phyloP scores from a whole-genome alignment of 2,888 invertebrate species.

The Acleris emargana region DNA sequence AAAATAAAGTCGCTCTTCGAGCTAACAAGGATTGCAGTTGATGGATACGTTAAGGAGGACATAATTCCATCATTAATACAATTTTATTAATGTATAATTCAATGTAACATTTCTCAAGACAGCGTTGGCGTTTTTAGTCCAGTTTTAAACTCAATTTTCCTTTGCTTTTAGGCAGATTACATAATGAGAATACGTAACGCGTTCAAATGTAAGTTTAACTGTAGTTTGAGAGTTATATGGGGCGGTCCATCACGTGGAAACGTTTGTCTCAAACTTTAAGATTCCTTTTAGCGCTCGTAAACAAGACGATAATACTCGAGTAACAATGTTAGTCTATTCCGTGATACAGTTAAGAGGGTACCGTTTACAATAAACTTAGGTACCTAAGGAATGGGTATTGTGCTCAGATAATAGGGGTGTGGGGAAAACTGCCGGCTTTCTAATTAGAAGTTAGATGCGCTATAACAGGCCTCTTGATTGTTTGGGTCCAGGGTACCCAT shows the following conservation, averaged over 20 bases:
- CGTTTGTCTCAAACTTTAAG: slow-evolving; percentile 44
- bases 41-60: too few relatives aligned
- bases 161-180: not conserved
- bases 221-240: slow-evolving; percentile 31
- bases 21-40: too few relatives aligned
- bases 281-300: slow-evolving; percentile 60
- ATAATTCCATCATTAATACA: too few relatives aligned
- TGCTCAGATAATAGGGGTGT: slow-evolving; percentile 29
- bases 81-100: too few relatives aligned
- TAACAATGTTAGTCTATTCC: slow-evolving; percentile 51
- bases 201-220: slow-evolving; percentile 28
- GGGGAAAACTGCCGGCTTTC: slow-evolving; percentile 16
- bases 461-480: slow-evolving; percentile 30
- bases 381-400: slow-evolving; percentile 29
- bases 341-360: slow-evolving; percentile 46
- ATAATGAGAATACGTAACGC: slow-evolving; percentile 3
- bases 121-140: too few relatives aligned
- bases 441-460: slow-evolving; percentile 35
- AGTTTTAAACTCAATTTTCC: not conserved
- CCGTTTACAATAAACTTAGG: slow-evolving; percentile 41
- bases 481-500: slow-evolving; percentile 26
- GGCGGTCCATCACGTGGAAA: slow-evolving; percentile 31
- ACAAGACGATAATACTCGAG: slow-evolving; percentile 50
- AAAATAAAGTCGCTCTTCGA: too few relatives aligned
- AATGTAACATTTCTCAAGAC: too few relatives aligned